A percentile compares a stretch with the other conserved stretches of the same genome.
These are phyloP conservation scores for Ophiothrix spiculata DNA, from an alignment of 35 echinoderm and acorn worm species.

Conservation along the genomic window DNA sequence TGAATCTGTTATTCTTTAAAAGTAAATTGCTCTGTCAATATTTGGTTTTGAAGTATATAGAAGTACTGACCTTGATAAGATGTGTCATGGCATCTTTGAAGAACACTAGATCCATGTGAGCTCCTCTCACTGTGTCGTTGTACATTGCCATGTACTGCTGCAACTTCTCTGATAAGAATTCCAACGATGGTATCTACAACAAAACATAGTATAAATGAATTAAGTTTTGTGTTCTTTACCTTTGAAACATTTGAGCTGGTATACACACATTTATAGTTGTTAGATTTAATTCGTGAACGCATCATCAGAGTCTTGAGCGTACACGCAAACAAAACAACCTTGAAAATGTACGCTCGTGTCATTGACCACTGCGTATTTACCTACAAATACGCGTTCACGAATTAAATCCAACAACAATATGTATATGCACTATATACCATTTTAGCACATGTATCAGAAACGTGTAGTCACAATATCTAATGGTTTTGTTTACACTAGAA, in stretches of 20 bases:
- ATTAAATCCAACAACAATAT: too few relatives aligned
- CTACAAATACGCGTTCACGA: too few relatives aligned
- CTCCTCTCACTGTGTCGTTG: constrained; percentile 91
- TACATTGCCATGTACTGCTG: constrained; percentile 86
- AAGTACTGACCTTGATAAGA: constrained; percentile 78
- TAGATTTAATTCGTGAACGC: too few relatives aligned
- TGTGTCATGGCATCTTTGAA: constrained; percentile 99
- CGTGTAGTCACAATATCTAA: too few relatives aligned
- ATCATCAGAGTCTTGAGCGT: too few relatives aligned
- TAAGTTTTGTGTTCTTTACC: not conserved
- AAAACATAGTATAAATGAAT: not conserved
- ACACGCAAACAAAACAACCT: too few relatives aligned
- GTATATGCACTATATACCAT: not conserved
- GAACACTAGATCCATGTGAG: constrained; percentile 98
- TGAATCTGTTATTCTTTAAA: too few relatives aligned
- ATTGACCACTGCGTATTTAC: too few relatives aligned
- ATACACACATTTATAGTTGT: not conserved
- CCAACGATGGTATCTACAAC: constrained; percentile 69
- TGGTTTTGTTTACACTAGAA: too few relatives aligned
- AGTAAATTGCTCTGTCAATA: too few relatives aligned
- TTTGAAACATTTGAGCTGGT: not conserved
- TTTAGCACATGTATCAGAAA: not conserved
- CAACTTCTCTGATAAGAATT: constrained; percentile 81
- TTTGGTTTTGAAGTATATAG: too few relatives aligned
- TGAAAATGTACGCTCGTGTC: too few relatives aligned